Base-by-base conservation (phyloP, 2,113 vertebrate species). In the Phalacrocorax brasilianus region DNA sequence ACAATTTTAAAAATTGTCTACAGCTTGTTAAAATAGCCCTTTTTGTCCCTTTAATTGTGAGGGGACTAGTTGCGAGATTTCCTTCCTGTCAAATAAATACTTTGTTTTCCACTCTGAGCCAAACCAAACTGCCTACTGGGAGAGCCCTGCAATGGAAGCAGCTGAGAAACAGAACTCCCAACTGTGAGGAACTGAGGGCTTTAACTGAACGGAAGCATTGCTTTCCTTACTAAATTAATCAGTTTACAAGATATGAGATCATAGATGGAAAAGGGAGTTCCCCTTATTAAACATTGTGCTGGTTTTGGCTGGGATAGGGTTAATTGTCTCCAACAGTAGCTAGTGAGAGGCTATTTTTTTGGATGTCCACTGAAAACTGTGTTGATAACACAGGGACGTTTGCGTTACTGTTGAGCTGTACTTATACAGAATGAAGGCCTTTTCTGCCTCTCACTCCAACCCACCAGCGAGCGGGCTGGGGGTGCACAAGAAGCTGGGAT, bases 151-250 rank as follows among this genome's bases (percentile, higher is more conserved):
- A 78, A 74, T 65, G 42, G 53, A 94, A 90, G 84, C 4, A 11
- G 68, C 70, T 55, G 30, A 91, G 79, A 84, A 88, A 23, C 27
- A 67, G n/a, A 92, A 85, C 61, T 93, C 78, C 68, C 84, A 91
- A 14, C 59, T 73, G 32, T 7, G 53, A 88, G 67, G 15, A 71
- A 40, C 32, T 1, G 2, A 61, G n/a, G 32, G 50, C 62, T 89
- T 62, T 9, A 28, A 58, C n/a, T 6, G 2, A 94, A 95, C 53
- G 33, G 58, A 87, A 93, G 76, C 1, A 3, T 40, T 83, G 47
- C 81, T 96, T 78, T 85, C 88, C 45, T 77, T 89, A 77, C 83
- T 93, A 88, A 84, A 79, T 85, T 93, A 85, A 91, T 71, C 65
- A 45, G 56, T 88, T 88, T 79, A 88, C n/a, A 95, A 83, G 87